Evolutionary conservation across 2,797 vertebrate species (phyloP).

Genomic region (Neoniphon sammara): DNA sequence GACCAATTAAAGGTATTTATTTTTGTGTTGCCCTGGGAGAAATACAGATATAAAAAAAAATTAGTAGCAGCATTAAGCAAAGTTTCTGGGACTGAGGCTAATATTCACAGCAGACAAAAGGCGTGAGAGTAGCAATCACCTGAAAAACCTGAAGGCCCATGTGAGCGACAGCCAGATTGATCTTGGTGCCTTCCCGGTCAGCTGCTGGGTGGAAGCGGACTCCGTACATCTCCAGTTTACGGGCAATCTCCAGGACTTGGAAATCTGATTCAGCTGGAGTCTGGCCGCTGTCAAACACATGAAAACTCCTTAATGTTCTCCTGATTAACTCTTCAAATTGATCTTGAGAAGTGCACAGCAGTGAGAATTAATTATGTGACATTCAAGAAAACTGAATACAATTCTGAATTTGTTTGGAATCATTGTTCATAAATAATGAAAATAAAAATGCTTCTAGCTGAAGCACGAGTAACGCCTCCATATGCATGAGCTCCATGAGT

Average conservation of each 20-base stretch:
- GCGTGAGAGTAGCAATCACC: conserved; percentile 76
- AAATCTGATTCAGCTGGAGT: conserved; percentile 98
- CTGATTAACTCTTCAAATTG: background rate
- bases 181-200: conserved; percentile 94
- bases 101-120: background rate
- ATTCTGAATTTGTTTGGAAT: background rate
- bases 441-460: background rate
- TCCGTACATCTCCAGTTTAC: conserved; percentile 98
- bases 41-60: background rate
- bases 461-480: background rate
- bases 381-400: background rate
- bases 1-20: conserved; percentile 99
- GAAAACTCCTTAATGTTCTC: background rate
- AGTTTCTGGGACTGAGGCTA: background rate
- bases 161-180: conserved; percentile 93
- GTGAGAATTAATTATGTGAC: background rate
- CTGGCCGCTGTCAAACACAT: conserved; percentile 84
- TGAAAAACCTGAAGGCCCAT: conserved; percentile 97
- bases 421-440: background rate
- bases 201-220: conserved; percentile 93
- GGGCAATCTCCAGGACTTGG: conserved; percentile 95
- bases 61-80: background rate
- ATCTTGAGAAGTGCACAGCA: background rate
- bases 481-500: background rate
- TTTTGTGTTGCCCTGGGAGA: conserved; percentile 89